Evolutionary conservation across 2,113 vertebrate species (phyloP).

Genomic region (Dasyprocta punctata): DNA sequence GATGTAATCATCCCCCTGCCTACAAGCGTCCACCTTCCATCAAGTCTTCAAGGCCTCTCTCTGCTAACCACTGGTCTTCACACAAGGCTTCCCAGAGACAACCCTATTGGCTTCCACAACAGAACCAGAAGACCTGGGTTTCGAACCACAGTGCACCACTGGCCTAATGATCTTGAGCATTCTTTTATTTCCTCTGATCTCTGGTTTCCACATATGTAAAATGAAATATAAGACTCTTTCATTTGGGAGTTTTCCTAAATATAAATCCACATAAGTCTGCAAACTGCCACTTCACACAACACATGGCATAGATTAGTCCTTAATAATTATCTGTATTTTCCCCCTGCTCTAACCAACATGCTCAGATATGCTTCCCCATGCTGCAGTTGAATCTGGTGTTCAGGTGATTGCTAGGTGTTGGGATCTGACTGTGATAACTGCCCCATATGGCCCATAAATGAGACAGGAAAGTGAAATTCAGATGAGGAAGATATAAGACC

Average conservation of each 20-base stretch:
- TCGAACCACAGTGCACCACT: neutral
- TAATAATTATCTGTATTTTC: neutral
- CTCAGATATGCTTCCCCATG: neutral
- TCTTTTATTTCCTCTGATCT: neutral
- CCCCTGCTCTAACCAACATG: neutral
- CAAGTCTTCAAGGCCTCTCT: neutral
- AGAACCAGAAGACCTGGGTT: neutral
- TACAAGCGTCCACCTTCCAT: neutral
- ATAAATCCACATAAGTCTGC: neutral
- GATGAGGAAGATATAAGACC: neutral
- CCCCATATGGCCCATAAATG: neutral
- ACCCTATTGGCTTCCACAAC: neutral
- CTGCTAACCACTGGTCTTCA: neutral
- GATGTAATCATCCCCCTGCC: too few relatives aligned
- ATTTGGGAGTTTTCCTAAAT: neutral
- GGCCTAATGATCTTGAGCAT: neutral
- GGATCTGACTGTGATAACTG: neutral
- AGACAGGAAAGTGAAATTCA: neutral
- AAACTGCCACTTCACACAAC: neutral
- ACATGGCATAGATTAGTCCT: neutral
- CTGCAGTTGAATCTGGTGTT: neutral
- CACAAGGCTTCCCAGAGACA: neutral
- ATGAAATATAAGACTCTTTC: neutral
- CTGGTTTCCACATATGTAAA: neutral
- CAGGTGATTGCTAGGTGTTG: neutral